These are phyloP conservation scores for Cardinalis cardinalis DNA, from an alignment of 2,113 vertebrate species.

Conservation along the genomic window DNA sequence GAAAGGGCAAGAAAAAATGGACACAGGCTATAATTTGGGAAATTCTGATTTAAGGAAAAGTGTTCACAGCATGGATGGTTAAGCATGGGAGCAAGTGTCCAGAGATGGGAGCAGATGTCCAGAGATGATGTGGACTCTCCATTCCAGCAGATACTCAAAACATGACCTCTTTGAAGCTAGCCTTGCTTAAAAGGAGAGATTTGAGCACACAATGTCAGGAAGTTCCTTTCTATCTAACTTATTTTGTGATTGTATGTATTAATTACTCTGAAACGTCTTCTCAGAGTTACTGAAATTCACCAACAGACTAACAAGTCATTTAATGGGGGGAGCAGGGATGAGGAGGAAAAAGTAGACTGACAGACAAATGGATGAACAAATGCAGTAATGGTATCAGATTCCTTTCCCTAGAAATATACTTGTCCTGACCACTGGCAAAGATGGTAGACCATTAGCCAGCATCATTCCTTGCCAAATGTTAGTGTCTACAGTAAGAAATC, in stretches of 20 bases:
- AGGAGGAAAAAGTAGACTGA: background rate
- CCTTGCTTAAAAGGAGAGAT: background rate
- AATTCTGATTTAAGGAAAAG: background rate
- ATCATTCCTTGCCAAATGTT: background rate
- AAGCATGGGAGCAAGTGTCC: background rate
- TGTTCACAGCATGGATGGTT: background rate
- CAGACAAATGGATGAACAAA: background rate
- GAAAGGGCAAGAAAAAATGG: background rate
- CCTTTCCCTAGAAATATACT: background rate
- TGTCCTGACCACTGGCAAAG: background rate
- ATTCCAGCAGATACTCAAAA: background rate
- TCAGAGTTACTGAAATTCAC: background rate
- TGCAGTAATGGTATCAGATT: background rate
- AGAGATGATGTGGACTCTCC: background rate
- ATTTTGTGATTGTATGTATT: background rate
- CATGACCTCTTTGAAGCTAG: background rate
- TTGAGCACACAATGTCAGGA: background rate
- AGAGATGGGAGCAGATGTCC: background rate
- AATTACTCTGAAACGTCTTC: background rate
- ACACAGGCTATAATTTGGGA: background rate
- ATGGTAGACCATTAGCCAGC: background rate
- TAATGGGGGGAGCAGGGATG: background rate
- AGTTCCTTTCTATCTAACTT: background rate
- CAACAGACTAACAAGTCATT: background rate
- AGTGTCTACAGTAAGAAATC: background rate